These are phyloP conservation scores for Lophotis ruficrista DNA, from an alignment of 2,113 vertebrate genomes.

Conservation along the genomic window DNA sequence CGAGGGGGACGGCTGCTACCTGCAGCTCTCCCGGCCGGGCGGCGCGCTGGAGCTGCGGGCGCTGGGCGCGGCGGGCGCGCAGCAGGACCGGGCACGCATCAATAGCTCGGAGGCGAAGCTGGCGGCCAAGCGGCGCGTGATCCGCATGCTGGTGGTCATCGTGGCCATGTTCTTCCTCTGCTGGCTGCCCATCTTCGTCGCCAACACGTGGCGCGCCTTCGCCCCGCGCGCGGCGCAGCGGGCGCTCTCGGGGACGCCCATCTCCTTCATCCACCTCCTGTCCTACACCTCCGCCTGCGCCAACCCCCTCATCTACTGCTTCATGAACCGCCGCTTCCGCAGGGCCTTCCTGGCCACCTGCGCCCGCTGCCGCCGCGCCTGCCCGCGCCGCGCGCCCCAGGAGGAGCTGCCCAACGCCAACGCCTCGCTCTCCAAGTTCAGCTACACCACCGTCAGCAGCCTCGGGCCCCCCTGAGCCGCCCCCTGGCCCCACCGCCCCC, in stretches of 20 bases:
- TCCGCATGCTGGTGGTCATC: constrained; percentile 94
- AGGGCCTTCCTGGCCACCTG: constrained; percentile 86
- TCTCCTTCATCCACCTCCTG: constrained; percentile 93
- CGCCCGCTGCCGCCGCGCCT: constrained; percentile 73
- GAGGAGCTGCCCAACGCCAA: constrained; percentile 81
- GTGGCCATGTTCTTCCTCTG: constrained; percentile 92
- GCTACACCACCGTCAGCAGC: constrained; percentile 94
- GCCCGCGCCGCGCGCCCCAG: constrained; percentile 61
- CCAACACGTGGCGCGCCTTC: constrained; percentile 94
- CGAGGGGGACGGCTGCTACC: constrained; percentile 89
- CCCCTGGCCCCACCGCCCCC: not conserved
- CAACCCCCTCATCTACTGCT: constrained; percentile 97
- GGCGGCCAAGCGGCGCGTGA: constrained; percentile 90
- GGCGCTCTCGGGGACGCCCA: constrained; percentile 86
- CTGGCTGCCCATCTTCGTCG: constrained; percentile 92
- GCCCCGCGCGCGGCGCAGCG: constrained; percentile 76
- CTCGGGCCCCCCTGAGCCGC: constrained; percentile 80
- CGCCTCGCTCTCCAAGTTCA: constrained; percentile 89
- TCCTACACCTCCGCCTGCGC: constrained; percentile 89
- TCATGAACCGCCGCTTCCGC: constrained; percentile 97
- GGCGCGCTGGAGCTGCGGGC: constrained; percentile 85
- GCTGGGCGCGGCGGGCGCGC: constrained; percentile 38
- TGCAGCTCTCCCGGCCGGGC: constrained; percentile 78
- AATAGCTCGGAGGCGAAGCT: constrained; percentile 87
- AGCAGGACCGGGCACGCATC: constrained; percentile 76